Base-by-base conservation (phyloP, 2,888 invertebrate species). In the Synanthedon myopaeformis region DNA sequence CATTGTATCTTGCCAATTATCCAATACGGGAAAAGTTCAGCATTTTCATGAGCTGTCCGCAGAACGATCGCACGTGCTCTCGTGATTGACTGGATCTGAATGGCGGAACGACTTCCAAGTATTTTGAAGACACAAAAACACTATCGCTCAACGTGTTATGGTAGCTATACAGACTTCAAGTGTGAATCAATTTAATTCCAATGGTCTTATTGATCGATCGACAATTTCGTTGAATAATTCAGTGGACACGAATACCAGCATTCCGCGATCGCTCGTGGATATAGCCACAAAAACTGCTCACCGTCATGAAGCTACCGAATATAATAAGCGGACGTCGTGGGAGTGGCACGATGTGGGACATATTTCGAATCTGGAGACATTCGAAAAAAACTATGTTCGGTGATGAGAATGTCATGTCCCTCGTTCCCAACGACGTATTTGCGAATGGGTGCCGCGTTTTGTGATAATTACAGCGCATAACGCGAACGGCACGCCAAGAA, bases 331-430 rank as follows among this genome's bases (percentile, higher is more conserved):
- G 70, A 69, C 75, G 72, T 77, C 84, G 82, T 83, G 83, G 79
- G 83, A 84, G 80, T 78, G 76, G 71, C 65, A 70, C 72, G 63
- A 63, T 61, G 59, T 65, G 64, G 70, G 66, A 70, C 75, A 71
- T 74, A 75, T 76, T 74, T 79, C 63, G 74, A 63, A 65, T 66
- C 65, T 63, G 66, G 69, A 71, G 72, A 71, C 67, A 65, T 57
- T 70, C 66, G 71, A 77, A 84, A 86, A 85, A 85, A 76, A 65
- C 61, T 76, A 65, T 79, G 74, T 79, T 85, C 73, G 82, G 86
- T 86, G 87, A 86, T 86, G 86, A 86, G 86, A 86, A 87, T 84
- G 86, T 86, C 86, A 86, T 87, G 87, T 86, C 82, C 74, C 66
- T 76, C 79, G 84, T 82, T 83, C 78, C 76, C 84, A 73, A 85